These are phyloP conservation scores for Trididemnum nubilum DNA, from an alignment of 23 tunicate genomes.

Conservation along the genomic window DNA sequence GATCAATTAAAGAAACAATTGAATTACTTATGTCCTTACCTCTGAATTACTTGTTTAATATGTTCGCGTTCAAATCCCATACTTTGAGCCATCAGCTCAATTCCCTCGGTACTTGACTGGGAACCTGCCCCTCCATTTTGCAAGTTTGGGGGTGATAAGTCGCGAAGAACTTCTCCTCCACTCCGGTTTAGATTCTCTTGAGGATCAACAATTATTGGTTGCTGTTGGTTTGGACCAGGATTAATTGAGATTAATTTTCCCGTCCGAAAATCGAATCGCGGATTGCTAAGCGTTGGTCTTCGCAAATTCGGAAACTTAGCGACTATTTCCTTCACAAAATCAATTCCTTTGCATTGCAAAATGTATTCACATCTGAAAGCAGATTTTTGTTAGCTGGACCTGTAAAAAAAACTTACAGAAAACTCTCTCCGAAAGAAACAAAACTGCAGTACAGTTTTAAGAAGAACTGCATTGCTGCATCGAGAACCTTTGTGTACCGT, in stretches of 20 bases:
- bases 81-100: neutral
- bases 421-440: neutral
- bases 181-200: constrained; percentile 7
- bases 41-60: neutral
- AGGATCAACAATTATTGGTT: constrained; percentile 15
- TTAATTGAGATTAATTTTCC: neutral
- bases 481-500: too few relatives aligned
- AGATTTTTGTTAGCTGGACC: too few relatives aligned
- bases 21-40: neutral
- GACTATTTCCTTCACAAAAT: neutral
- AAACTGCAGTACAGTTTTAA: too few relatives aligned
- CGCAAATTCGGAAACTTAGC: neutral
- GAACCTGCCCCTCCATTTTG: neutral
- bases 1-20: neutral
- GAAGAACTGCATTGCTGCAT: too few relatives aligned
- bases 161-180: neutral
- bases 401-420: neutral
- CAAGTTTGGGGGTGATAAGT: neutral
- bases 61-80: neutral
- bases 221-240: neutral
- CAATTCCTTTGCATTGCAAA: constrained; percentile 23
- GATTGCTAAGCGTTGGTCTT: constrained; percentile 12
- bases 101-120: neutral
- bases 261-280: constrained; percentile 12
- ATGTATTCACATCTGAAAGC: constrained; percentile 25